These are phyloP conservation scores for Phenacoccus solenopsis DNA, from an alignment of 1,140 invertebrate species.

Conservation along the genomic window DNA sequence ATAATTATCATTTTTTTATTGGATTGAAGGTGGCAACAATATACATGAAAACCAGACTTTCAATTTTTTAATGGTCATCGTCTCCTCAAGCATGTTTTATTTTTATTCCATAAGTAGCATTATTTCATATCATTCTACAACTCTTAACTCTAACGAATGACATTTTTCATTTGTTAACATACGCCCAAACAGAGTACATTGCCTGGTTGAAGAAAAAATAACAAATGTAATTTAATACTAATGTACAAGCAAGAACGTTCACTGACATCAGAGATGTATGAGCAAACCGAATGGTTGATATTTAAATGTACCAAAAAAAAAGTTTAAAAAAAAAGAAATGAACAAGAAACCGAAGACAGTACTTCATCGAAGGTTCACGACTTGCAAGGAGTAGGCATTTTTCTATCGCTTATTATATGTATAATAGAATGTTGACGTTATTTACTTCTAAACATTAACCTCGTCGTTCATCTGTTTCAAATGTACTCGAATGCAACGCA, in stretches of 20 bases:
- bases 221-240: conserved; percentile 3
- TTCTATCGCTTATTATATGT: conserved; percentile 6
- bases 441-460: neutral
- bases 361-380: neutral
- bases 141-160: too few relatives aligned
- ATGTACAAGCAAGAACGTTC: neutral
- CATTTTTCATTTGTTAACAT: neutral
- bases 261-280: neutral
- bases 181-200: too few relatives aligned
- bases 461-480: neutral
- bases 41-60: too few relatives aligned
- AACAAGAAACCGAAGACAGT: neutral
- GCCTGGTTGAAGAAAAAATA: neutral
- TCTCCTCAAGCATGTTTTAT: too few relatives aligned
- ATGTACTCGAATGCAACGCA: neutral
- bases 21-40: too few relatives aligned
- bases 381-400: neutral
- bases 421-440: neutral
- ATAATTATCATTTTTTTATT: too few relatives aligned
- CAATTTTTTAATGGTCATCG: too few relatives aligned
- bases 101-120: too few relatives aligned
- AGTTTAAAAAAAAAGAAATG: neutral
- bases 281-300: neutral
- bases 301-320: neutral
- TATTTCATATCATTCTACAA: too few relatives aligned